Conservation (phyloP, 2,113 vertebrate species). For the Arizona elegans region DNA sequence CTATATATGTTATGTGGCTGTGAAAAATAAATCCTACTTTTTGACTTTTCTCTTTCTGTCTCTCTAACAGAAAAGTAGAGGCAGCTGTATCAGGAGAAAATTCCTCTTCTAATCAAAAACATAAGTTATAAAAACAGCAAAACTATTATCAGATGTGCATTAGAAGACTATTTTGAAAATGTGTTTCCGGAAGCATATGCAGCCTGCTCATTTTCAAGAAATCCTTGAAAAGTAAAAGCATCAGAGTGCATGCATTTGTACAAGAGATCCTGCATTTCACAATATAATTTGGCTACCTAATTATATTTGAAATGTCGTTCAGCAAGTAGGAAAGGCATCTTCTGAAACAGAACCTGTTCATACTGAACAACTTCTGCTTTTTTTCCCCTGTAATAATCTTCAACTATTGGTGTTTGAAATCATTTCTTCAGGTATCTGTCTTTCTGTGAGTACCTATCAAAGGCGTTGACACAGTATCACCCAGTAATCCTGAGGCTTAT, state of each 20-base stretch:
- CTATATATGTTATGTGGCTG: background rate
- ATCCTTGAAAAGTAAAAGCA: background rate
- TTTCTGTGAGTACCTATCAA: constrained; percentile 44
- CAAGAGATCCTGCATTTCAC: background rate
- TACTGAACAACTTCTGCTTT: background rate
- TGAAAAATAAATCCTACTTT: background rate
- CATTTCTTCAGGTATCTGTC: constrained; percentile 27
- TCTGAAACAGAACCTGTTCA: background rate
- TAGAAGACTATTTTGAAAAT: background rate
- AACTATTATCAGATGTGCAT: background rate
- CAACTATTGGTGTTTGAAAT: constrained; percentile 30
- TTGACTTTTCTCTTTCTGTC: background rate
- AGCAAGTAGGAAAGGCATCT: background rate
- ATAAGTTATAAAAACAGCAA: background rate
- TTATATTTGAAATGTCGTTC: background rate
- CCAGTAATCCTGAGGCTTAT: constrained; percentile 72
- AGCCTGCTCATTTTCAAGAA: background rate
- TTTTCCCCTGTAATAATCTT: constrained; percentile 14
- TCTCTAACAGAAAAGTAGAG: background rate
- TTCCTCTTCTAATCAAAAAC: background rate
- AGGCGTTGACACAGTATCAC: constrained; percentile 55
- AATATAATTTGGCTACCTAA: background rate
- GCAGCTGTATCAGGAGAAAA: background rate
- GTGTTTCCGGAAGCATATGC: background rate
- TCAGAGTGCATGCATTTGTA: background rate